These are phyloP conservation scores for Onchidella celtica DNA, from an alignment of 2,888 invertebrate genomes.

Conservation along the genomic window DNA sequence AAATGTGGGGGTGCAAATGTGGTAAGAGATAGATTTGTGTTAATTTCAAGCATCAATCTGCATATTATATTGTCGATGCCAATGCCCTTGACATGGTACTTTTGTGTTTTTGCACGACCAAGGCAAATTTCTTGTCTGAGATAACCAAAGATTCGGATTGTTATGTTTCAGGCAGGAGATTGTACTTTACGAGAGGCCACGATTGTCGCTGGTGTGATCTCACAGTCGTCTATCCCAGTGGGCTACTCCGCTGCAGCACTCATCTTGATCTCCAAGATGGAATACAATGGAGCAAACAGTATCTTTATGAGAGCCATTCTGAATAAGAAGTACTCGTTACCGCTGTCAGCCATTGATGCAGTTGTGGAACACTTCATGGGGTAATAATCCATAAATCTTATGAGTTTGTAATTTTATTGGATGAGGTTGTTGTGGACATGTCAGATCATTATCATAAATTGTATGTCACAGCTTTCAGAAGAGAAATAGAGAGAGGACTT, in stretches of 20 bases:
- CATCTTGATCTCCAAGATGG: conserved; percentile 97
- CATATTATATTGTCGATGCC: too few species aligned
- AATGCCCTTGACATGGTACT: too few species aligned
- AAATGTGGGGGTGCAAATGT: too few species aligned
- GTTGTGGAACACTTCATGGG: conserved; percentile 95
- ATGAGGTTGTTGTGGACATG: not conserved
- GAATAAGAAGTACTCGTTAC: conserved; percentile 98
- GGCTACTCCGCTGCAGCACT: conserved; percentile 97
- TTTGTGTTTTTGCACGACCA: too few species aligned
- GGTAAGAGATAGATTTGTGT: too few species aligned
- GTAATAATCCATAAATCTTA: too few species aligned
- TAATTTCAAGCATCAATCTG: too few species aligned
- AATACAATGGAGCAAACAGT: conserved; percentile 91
- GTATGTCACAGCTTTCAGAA: not conserved
- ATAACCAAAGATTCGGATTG: too few species aligned
- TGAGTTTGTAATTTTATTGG: too few species aligned
- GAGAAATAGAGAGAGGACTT: not conserved
- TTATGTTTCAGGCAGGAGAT: conserved; percentile 85
- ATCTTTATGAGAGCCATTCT: conserved; percentile 95
- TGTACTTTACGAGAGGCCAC: conserved; percentile 97
- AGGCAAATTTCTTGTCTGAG: too few species aligned
- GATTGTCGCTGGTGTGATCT: conserved; percentile 94
- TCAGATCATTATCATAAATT: too few species aligned
- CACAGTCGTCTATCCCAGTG: conserved; percentile 94
- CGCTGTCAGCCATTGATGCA: conserved; percentile 96